These are phyloP conservation scores for Marasmarcha lunaedactyla DNA, from an alignment of 2,888 invertebrate genomes.

Conservation along the genomic window DNA sequence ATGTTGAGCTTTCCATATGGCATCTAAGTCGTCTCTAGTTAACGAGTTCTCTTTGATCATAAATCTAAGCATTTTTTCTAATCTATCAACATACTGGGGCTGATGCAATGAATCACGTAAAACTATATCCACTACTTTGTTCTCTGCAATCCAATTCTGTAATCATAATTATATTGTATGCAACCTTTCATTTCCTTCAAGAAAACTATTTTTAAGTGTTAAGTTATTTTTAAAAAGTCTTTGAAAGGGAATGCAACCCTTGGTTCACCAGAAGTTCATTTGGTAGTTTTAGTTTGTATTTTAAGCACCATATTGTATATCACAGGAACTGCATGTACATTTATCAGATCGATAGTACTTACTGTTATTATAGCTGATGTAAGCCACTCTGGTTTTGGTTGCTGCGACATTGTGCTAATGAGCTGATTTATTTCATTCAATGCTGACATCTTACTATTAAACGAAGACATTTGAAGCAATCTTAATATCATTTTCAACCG, in stretches of 20 bases:
- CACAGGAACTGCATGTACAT: too few relatives aligned
- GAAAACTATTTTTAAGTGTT: conserved; percentile 2
- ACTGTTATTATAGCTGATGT: conserved; percentile 95
- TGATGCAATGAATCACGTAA: conserved; percentile 96
- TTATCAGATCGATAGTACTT: conserved; percentile 38
- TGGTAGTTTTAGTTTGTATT: too few relatives aligned
- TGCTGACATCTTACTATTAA: conserved; percentile 99
- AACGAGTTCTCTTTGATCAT: conserved; percentile 94
- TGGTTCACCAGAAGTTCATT: too few relatives aligned
- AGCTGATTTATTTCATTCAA: conserved; percentile 98
- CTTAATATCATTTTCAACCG: conserved; percentile 95
- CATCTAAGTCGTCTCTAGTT: conserved; percentile 91
- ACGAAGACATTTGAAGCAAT: conserved; percentile 94
- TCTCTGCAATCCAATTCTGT: conserved; percentile 95
- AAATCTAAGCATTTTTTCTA: conserved; percentile 97
- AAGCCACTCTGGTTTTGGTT: conserved; percentile 92
- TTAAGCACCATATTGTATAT: too few relatives aligned
- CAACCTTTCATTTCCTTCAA: conserved; percentile 3
- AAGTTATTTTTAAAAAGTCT: too few relatives aligned
- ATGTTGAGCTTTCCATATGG: conserved; percentile 96
- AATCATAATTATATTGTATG: conserved; percentile 21
- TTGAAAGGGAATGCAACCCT: too few relatives aligned
- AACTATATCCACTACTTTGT: conserved; percentile 94
- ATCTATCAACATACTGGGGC: conserved; percentile 96
- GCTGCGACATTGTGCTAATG: conserved; percentile 90